phyloP scores from a whole-genome alignment of 1,140 invertebrate species.

The Drosophila arizonae region DNA sequence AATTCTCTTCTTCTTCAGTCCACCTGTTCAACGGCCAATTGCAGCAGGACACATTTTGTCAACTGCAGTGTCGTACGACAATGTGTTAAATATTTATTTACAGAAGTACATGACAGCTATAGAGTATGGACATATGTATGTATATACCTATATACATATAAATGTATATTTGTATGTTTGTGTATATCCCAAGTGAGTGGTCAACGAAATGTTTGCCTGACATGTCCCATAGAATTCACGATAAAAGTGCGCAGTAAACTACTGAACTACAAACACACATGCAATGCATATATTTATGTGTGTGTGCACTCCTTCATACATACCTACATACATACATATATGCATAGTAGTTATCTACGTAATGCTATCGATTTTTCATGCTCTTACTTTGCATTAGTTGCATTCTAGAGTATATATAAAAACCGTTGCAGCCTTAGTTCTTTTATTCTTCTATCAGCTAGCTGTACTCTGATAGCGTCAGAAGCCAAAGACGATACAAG shows the following conservation, averaged over 20 bases:
- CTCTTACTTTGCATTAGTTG: conserved; percentile 32
- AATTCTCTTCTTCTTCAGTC: conserved; percentile 10
- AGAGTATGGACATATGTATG: not conserved
- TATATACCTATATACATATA: not conserved
- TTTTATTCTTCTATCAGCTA: conserved; percentile 40
- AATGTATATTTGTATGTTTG: not conserved
- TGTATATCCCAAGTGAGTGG: conserved; percentile 26
- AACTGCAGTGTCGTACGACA: conserved; percentile 47
- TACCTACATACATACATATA: not conserved
- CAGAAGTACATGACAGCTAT: conserved; percentile 28
- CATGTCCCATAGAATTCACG: conserved; percentile 49
- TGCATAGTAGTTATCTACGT: conserved; percentile 35
- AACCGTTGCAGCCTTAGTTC: conserved; percentile 9
- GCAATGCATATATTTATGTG: not conserved
- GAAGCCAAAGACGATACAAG: conserved; percentile 22
- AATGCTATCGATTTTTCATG: conserved; percentile 66
- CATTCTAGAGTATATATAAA: conserved; percentile 11
- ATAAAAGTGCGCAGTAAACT: conserved; percentile 70
- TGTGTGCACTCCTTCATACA: not conserved
- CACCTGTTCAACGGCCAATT: conserved; percentile 45
- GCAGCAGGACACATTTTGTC: conserved; percentile 47
- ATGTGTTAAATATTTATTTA: conserved; percentile 58
- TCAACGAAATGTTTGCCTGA: conserved; percentile 36
- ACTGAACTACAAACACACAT: conserved; percentile 51
- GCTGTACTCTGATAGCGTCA: conserved; percentile 20